phyloP scores from a whole-genome alignment of 1,140 invertebrate species.

The Anoplophora glabripennis region DNA sequence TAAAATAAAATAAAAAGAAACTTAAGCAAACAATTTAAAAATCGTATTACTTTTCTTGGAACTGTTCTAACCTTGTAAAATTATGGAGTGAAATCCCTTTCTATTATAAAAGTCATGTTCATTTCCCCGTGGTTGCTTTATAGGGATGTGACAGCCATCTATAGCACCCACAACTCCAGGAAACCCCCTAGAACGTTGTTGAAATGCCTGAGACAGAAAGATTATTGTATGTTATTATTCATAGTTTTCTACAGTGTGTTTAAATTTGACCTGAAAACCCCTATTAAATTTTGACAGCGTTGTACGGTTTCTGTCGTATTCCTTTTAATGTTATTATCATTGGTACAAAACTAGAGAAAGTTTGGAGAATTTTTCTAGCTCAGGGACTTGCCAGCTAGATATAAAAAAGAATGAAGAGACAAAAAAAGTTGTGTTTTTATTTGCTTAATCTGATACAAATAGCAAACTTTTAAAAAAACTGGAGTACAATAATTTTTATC shows the following conservation, averaged over 20 bases:
- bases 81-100: conserved; percentile 18
- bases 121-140: conserved; percentile 3
- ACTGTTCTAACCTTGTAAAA: conserved; percentile 15
- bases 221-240: too few relatives aligned
- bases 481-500: too few relatives aligned
- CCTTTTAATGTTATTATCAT: too few relatives aligned
- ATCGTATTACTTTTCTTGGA: too few relatives aligned
- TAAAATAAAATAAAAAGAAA: conserved; percentile 3
- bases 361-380: too few relatives aligned
- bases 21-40: background rate
- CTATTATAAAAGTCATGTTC: conserved; percentile 18
- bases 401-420: too few relatives aligned
- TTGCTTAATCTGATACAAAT: too few relatives aligned
- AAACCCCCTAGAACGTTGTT: conserved; percentile 11
- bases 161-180: conserved; percentile 17
- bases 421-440: too few relatives aligned
- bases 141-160: conserved; percentile 18
- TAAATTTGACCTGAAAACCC: background rate
- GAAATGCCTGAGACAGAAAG: conserved; percentile 9
- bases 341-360: too few relatives aligned
- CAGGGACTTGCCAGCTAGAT: too few relatives aligned
- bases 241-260: too few relatives aligned
- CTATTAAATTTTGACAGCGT: background rate
- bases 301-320: background rate
- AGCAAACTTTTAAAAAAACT: too few relatives aligned